Percentiles rank a stretch among this genome's conserved stretches.
phyloP scores from a whole-genome alignment of 2,797 vertebrate species.

The Tiaroga cobitis region DNA sequence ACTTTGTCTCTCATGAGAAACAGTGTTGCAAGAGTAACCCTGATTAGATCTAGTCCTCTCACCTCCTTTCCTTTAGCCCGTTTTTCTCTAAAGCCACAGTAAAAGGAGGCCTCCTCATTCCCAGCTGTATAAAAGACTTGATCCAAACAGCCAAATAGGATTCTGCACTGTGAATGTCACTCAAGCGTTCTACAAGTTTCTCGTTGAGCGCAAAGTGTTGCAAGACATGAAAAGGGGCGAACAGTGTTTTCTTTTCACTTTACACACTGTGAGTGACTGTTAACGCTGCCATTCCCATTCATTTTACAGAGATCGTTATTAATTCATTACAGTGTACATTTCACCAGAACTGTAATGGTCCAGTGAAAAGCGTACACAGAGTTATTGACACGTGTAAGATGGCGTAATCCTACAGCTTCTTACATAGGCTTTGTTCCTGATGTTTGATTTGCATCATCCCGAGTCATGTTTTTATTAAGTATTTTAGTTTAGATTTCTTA shows the following conservation, averaged over 20 bases:
- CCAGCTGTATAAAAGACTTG: slow-evolving; percentile 63
- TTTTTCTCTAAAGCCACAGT: slow-evolving; percentile 60
- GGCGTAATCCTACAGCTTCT: neutral
- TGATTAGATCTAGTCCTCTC: slow-evolving; percentile 60
- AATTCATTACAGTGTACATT: slow-evolving; percentile 19
- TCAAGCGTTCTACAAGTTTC: slow-evolving; percentile 48
- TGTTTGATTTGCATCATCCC: neutral
- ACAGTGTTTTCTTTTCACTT: slow-evolving; percentile 29
- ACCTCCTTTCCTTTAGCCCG: slow-evolving; percentile 62
- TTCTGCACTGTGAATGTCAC: slow-evolving; percentile 65
- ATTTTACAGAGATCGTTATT: slow-evolving; percentile 39
- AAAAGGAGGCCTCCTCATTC: slow-evolving; percentile 69
- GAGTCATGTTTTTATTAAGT: neutral
- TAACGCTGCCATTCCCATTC: slow-evolving; percentile 25
- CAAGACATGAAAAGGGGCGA: slow-evolving; percentile 20
- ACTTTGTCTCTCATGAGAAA: slow-evolving; percentile 35
- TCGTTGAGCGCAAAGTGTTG: slow-evolving; percentile 36
- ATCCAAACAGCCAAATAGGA: slow-evolving; percentile 65
- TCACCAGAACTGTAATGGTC: slow-evolving; percentile 5
- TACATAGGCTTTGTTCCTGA: neutral
- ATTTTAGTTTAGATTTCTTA: neutral
- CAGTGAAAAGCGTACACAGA: neutral
- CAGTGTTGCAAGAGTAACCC: slow-evolving; percentile 58
- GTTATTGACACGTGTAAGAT: neutral
- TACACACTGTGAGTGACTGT: slow-evolving; percentile 30